Base-by-base conservation (phyloP, 2,888 invertebrate genomes). In the Parasteatoda lunata region DNA sequence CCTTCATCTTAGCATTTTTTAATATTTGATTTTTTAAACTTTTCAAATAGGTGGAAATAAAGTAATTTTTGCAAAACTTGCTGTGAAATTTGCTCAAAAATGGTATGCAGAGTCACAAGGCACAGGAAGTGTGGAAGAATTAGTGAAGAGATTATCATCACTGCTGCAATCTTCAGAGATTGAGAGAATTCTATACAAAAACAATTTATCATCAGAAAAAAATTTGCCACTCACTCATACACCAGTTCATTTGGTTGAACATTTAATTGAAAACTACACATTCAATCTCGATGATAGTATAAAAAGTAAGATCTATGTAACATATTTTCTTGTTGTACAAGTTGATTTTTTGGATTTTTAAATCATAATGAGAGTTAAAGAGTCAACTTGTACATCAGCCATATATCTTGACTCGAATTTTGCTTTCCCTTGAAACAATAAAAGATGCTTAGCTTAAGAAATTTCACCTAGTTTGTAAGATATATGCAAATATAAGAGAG, bases 11-110 rank as follows among this genome's bases (percentile, higher is more conserved):
- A 52, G 15, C 48, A 48, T 15, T 52, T 47, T 5, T 52, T 69
- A 47, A 54, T 13, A 54, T 45, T 47, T 59, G n/a, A 64, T 9
- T 78, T 45, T 45, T 78, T 52, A 30, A 59, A 11, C 13, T 9
- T 11, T 72, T 30, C n/a, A 15, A 52, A 76, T 51, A 85, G 85
- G 85, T 54, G 75, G 72, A 59, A 85, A 85, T 49, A 85, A 76
- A 65, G 85, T 80, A 8, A 54, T 5, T 47, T 64, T 68, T 66
- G 64, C 76, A 8, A 48, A 45, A 7, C 59, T 76, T 4, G 70
- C 85, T 49, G 76, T 76, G 7, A 71, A 73, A 13, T 77, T 76
- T 48, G 73, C 80, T 15, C 15, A 70, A 8, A 65, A 76, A 13
- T 85, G 80, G 80, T 48, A 13, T 48, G 45, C 68, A 15, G 15